Evolutionary conservation across 37 sponge, comb jelly and placozoan genomes (phyloP).

Genomic region (Agelas oroides): DNA sequence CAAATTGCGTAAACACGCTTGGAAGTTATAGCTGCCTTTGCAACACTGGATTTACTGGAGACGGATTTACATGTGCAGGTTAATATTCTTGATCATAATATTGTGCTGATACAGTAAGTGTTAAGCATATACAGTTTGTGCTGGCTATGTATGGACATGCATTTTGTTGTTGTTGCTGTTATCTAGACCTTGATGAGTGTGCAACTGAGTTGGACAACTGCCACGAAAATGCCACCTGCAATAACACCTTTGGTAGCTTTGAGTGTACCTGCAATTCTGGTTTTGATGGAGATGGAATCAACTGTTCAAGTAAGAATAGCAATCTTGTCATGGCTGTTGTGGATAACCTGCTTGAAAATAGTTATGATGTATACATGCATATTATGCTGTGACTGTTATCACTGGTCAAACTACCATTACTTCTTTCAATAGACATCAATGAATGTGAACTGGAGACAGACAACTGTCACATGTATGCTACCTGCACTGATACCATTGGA

Average conservation of each 20-base stretch:
- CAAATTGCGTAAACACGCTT: slow-evolving; percentile 45
- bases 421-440: slow-evolving; percentile 67
- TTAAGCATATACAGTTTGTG: too few relatives aligned
- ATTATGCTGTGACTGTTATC: too few relatives aligned
- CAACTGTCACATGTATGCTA: slow-evolving; percentile 31
- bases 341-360: too few relatives aligned
- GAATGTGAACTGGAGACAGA: slow-evolving; percentile 18
- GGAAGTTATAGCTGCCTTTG: slow-evolving; percentile 53
- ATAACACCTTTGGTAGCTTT: slow-evolving; percentile 41
- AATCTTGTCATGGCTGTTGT: too few relatives aligned
- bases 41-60: slow-evolving; percentile 11
- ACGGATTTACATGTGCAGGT: background rate
- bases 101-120: too few relatives aligned
- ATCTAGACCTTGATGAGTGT: slow-evolving; percentile 58
- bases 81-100: background rate
- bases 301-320: slow-evolving; percentile 18
- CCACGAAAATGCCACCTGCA: slow-evolving; percentile 23
- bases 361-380: too few relatives aligned
- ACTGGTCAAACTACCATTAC: too few relatives aligned
- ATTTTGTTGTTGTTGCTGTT: too few relatives aligned
- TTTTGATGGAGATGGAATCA: slow-evolving; percentile 27
- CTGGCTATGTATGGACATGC: too few relatives aligned
- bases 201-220: background rate
- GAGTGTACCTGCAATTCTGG: slow-evolving; percentile 43
- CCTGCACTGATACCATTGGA: slow-evolving; percentile 39